Conservation (phyloP, 2,797 vertebrate genomes). For the Enteromius afrohamiltoni region DNA sequence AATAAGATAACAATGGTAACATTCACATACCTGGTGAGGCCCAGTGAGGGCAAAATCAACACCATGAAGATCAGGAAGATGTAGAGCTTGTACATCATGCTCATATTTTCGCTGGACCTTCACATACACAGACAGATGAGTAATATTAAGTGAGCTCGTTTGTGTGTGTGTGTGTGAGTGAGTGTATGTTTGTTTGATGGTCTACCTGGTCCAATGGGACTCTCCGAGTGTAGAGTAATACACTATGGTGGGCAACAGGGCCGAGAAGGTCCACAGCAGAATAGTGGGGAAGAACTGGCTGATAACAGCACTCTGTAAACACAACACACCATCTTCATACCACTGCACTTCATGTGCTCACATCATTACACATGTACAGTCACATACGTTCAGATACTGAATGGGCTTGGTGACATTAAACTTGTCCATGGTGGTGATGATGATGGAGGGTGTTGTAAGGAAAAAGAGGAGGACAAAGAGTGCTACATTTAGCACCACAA, state of each 20-base stretch:
- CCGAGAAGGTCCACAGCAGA: conserved; percentile 92
- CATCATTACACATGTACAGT: background rate
- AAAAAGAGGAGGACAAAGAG: conserved; percentile 92
- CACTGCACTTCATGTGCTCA: background rate
- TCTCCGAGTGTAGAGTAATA: conserved; percentile 94
- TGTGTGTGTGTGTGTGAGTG: background rate
- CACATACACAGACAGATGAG: conserved; percentile 25
- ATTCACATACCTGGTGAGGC: conserved; percentile 89
- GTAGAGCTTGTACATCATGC: conserved; percentile 95
- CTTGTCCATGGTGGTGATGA: conserved; percentile 92
- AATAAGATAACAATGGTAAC: background rate
- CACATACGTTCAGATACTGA: conserved; percentile 87
- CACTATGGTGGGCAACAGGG: conserved; percentile 89
- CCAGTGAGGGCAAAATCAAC: conserved; percentile 93
- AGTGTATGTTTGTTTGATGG: background rate
- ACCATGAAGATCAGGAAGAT: conserved; percentile 97
- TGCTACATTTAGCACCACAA: conserved; percentile 81
- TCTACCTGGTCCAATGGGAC: conserved; percentile 94
- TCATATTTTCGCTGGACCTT: conserved; percentile 93
- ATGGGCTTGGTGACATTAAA: conserved; percentile 95
- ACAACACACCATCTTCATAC: conserved; percentile 17
- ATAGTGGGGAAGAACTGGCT: conserved; percentile 97
- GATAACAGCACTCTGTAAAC: conserved; percentile 85
- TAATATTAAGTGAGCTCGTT: background rate
- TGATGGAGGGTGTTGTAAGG: conserved; percentile 94